Evolutionary conservation across 2,888 invertebrate species (phyloP), one percentile per base, ranked within the genome.

Genomic region (Luperina testacea): DNA sequence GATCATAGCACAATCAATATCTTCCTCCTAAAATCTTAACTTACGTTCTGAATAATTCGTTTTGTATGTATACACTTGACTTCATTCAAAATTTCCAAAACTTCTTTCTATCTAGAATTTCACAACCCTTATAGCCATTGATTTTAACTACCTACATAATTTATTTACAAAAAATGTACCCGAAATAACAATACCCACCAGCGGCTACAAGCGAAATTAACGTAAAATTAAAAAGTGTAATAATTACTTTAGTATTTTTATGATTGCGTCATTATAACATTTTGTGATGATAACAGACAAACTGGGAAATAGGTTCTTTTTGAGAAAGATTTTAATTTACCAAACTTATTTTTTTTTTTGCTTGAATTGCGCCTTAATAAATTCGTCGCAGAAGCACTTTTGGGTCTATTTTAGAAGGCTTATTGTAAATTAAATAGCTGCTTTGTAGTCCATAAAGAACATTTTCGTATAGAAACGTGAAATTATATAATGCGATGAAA

Each of bases 61-160:
- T 89, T 80, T 77, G 63, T 74, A 78, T 75, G 65, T 81, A 38
- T 64, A 84, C 67, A 82, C 48, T 69, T 71, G 57, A 77, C 71
- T 76, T 80, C 71, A 75, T 57, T 78, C 78, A 81, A 80, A 77
- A 82, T 74, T 80, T 78, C 75, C 81, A 79, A 86, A 76, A 77
- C 61, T 67, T 80, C 77, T 63, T 82, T 80, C 84, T 89, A 88
- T 77, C 88, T 88, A 87, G 68, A 86, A 68, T 82, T 81, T 88
- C 88, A 88, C 89, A 88, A 89, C 88, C 88, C 89, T 84, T 88
- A 83, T 80, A 89, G 82, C 86, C 89, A 84, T 82, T 83, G 78
- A 75, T 87, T 82, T 80, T 51, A 77, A 80, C 53, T 72, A 80
- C 61, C 73, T 82, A 76, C 45, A 76, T 27, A 32, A 68, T 73